A percentile compares a stretch with the other conserved stretches of the same genome.
These are phyloP conservation scores for Onychomys arenicola DNA, from an alignment of 2,797 vertebrate genomes.

Conservation along the genomic window DNA sequence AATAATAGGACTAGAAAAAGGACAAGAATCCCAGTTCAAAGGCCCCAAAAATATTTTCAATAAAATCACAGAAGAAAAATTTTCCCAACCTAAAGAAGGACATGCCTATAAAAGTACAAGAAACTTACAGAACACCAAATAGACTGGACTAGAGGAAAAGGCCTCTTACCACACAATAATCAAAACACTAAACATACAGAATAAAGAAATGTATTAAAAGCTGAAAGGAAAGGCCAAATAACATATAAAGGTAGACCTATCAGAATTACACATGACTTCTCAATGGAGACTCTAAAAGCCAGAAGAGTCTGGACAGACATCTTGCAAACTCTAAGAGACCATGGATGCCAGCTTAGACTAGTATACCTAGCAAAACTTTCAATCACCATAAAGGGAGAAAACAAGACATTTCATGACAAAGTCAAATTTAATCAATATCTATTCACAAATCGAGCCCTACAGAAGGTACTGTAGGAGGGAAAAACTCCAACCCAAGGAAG, in stretches of 20 bases:
- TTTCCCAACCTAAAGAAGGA: no score
- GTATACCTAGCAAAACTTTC: not conserved
- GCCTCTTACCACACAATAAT: no score
- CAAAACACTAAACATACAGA: no score
- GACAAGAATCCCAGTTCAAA: no score
- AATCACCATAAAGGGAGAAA: not conserved
- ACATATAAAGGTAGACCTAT: not conserved
- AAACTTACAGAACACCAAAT: no score
- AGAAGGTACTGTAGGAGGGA: not conserved
- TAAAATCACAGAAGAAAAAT: no score
- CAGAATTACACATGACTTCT: not conserved
- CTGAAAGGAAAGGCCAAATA: no score
- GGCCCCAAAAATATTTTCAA: no score
- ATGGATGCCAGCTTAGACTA: not conserved
- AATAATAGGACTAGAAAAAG: no score
- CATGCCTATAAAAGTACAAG: no score
- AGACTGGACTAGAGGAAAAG: no score
- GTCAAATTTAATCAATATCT: not conserved
- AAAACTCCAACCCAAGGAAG: not conserved
- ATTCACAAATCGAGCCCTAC: not conserved
- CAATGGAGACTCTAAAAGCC: not conserved
- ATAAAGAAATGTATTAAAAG: no score
- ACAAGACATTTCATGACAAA: not conserved
- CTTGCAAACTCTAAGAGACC: not conserved
- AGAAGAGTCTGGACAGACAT: not conserved